phyloP scores from a whole-genome alignment of 2,797 vertebrate genomes.

The Pampus argenteus region DNA sequence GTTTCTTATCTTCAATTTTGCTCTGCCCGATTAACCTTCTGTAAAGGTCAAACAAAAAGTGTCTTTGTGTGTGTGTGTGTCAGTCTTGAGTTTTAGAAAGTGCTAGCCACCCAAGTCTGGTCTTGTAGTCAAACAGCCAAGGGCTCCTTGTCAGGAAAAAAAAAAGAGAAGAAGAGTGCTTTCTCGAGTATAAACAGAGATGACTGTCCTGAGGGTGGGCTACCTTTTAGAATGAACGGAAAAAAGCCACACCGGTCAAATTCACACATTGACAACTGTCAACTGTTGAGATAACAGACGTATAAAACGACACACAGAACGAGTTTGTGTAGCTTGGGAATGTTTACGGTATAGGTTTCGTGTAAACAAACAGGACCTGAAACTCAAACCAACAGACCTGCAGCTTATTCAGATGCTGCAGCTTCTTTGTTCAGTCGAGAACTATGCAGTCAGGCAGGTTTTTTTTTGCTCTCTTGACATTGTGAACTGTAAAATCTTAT shows the following conservation, averaged over 20 bases:
- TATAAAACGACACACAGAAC: conserved; percentile 30
- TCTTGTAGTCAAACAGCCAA: conserved; percentile 51
- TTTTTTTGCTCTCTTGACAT: conserved; percentile 23
- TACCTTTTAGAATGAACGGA: conserved; percentile 40
- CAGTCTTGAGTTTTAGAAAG: conserved; percentile 62
- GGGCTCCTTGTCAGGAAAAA: conserved; percentile 63
- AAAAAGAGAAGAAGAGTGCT: conserved; percentile 45
- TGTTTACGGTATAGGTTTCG: conserved; percentile 9
- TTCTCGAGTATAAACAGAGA: conserved; percentile 74
- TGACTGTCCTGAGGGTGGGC: conserved; percentile 35
- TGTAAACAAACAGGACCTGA: background rate
- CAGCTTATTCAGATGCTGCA: conserved; percentile 14
- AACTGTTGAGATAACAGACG: conserved; percentile 28
- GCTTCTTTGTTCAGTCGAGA: conserved; percentile 2
- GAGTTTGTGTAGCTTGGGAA: background rate
- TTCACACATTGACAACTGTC: conserved; percentile 28
- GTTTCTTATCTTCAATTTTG: conserved; percentile 71
- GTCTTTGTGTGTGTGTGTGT: conserved; percentile 40
- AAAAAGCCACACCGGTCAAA: conserved; percentile 45
- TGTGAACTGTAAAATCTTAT: conserved; percentile 48
- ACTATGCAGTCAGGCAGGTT: conserved; percentile 4
- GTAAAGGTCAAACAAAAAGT: conserved; percentile 55
- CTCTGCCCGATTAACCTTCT: conserved; percentile 53
- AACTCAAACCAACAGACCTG: conserved; percentile 17
- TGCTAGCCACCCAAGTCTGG: conserved; percentile 36